phyloP scores from a whole-genome alignment of 2,113 vertebrate genomes.

The Micromys minutus region DNA sequence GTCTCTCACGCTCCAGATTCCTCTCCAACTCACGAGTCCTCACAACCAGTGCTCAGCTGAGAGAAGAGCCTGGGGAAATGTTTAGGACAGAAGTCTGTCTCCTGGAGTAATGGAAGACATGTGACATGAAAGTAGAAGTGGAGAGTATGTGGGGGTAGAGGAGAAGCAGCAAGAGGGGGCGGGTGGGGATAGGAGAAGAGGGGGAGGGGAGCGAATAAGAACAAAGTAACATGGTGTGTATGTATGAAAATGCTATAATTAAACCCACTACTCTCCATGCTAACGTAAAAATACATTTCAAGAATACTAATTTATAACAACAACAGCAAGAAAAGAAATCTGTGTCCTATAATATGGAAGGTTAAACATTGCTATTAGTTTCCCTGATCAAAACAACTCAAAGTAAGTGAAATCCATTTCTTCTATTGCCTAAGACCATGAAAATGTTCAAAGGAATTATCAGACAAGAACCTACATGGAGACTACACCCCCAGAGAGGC shows the following conservation, averaged over 20 bases:
- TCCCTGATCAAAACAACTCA: not conserved
- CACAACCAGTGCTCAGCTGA: not conserved
- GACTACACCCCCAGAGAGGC: not conserved
- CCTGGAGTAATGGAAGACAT: not conserved
- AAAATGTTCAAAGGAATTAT: constrained; percentile 22
- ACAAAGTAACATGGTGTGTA: not conserved
- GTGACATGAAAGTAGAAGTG: not conserved
- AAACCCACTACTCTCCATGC: not conserved
- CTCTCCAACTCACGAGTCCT: not conserved
- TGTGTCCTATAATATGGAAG: not conserved
- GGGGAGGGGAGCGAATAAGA: not conserved
- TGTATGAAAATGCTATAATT: not conserved
- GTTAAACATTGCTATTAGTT: not conserved
- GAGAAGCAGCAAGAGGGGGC: not conserved
- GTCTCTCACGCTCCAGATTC: not conserved
- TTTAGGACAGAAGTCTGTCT: not conserved
- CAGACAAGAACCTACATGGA: constrained; percentile 3
- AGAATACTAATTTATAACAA: not conserved
- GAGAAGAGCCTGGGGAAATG: not conserved
- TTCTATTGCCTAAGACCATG: constrained; percentile 11
- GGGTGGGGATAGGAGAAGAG: not conserved
- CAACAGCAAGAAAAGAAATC: not conserved
- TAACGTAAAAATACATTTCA: not conserved
- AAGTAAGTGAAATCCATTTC: constrained; percentile 4
- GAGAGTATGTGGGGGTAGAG: not conserved